These are phyloP conservation scores for Thinocorus orbignyianus DNA, from an alignment of 2,113 vertebrate genomes.

Conservation along the genomic window DNA sequence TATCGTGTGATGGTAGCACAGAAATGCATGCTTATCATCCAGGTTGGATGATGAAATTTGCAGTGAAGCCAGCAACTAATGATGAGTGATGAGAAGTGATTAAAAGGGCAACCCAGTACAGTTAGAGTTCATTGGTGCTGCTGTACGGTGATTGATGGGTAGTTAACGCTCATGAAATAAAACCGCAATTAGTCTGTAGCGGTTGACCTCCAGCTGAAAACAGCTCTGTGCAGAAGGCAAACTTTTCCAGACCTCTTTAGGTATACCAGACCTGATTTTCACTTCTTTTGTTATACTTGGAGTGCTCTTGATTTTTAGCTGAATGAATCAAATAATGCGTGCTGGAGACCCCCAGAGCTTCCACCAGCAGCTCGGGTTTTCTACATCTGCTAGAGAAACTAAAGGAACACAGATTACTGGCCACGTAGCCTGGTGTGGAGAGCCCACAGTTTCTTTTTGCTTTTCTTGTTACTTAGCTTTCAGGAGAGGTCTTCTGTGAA, in stretches of 20 bases:
- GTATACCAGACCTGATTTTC: neutral
- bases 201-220: neutral
- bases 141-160: neutral
- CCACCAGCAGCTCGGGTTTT: neutral
- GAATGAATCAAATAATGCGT: neutral
- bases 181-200: neutral
- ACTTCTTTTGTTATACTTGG: neutral
- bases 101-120: slow-evolving; percentile 30
- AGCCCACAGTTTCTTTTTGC: neutral
- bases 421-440: neutral
- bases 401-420: neutral
- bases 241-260: neutral
- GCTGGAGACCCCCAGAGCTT: neutral
- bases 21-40: neutral
- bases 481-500: neutral
- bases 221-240: neutral
- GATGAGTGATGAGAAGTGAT: slow-evolving; percentile 48
- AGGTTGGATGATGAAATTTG: neutral
- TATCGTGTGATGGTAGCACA: neutral
- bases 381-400: neutral
- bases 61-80: neutral
- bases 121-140: neutral
- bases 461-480: neutral
- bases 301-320: neutral
- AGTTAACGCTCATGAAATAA: neutral